phyloP scores from a whole-genome alignment of 2,113 vertebrate genomes.

The Xiphophorus couchianus region DNA sequence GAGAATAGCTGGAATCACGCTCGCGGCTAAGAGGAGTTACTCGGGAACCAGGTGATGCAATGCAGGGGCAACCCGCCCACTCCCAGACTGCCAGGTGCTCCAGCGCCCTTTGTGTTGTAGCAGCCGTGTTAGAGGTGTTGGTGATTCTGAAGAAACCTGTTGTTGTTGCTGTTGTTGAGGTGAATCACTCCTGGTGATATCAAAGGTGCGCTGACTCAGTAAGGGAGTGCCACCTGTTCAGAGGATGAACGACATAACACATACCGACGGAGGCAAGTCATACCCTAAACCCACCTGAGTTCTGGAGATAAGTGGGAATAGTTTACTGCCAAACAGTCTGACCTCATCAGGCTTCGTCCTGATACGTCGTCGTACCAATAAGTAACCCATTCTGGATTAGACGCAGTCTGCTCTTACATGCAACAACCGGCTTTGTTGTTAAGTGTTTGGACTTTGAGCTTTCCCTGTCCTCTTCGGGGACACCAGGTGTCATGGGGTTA shows the following conservation, averaged over 20 bases:
- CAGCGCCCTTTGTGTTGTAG: neutral
- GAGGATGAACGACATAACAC: constrained; percentile 41
- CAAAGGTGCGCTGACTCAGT: constrained; percentile 48
- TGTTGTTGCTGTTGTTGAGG: neutral
- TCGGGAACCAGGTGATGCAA: constrained; percentile 65
- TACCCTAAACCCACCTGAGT: constrained; percentile 14
- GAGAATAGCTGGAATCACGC: constrained; percentile 31
- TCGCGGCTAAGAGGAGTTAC: constrained; percentile 31
- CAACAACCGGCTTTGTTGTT: neutral
- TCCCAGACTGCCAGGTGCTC: constrained; percentile 42
- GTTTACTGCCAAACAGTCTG: constrained; percentile 7
- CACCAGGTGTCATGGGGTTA: neutral
- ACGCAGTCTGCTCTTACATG: neutral
- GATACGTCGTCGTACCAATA: neutral
- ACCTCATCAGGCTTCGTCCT: neutral
- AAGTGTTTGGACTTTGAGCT: constrained; percentile 5
- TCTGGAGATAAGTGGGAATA: neutral
- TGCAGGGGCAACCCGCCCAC: constrained; percentile 34
- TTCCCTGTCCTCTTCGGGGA: constrained; percentile 2
- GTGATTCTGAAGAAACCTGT: neutral
- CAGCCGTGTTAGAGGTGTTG: neutral
- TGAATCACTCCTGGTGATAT: constrained; percentile 22
- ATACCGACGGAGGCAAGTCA: constrained; percentile 55
- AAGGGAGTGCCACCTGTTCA: constrained; percentile 64
- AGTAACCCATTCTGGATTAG: neutral